Conservation (phyloP, 2,888 invertebrate species). For the Cosmia pyralina region DNA sequence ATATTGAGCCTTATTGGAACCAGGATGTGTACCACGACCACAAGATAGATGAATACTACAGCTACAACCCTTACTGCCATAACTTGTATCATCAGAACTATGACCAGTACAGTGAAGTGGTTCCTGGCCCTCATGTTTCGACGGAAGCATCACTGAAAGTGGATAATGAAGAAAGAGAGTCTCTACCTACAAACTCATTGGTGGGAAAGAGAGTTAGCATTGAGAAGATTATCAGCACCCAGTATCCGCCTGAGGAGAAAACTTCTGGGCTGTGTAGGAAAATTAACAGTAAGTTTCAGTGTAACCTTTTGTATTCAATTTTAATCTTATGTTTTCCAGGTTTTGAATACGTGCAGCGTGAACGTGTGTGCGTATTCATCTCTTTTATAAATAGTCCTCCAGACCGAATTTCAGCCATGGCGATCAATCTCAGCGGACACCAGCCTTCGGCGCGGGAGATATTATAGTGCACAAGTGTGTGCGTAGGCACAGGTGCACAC, state of each 20-base stretch:
- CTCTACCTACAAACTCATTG: conserved; percentile 46
- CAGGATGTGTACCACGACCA: conserved; percentile 81
- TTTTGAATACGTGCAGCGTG: not conserved
- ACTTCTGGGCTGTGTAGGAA: conserved; percentile 73
- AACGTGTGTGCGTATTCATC: no score
- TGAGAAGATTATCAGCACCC: conserved; percentile 59
- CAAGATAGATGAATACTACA: conserved; percentile 83
- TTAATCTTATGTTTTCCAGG: not conserved
- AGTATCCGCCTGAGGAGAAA: conserved; percentile 67
- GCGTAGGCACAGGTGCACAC: no score
- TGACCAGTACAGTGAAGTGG: conserved; percentile 75
- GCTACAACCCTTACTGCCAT: conserved; percentile 82
- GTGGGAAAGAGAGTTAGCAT: conserved; percentile 48
- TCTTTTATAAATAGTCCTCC: not conserved
- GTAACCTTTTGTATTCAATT: not conserved
- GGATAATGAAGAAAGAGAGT: conserved; percentile 67
- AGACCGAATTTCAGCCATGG: no score
- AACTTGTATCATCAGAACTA: conserved; percentile 82
- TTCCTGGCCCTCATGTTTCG: conserved; percentile 59
- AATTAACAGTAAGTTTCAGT: conserved; percentile 77
- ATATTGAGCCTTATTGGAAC: conserved; percentile 82
- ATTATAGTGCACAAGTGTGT: no score
- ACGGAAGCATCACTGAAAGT: conserved; percentile 68
- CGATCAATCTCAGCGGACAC: no score
- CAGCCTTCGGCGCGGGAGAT: no score